Percentiles rank a stretch among this genome's conserved stretches.
Conservation (phyloP, 2,113 vertebrate species). For the Dendropsophus ebraccatus region DNA sequence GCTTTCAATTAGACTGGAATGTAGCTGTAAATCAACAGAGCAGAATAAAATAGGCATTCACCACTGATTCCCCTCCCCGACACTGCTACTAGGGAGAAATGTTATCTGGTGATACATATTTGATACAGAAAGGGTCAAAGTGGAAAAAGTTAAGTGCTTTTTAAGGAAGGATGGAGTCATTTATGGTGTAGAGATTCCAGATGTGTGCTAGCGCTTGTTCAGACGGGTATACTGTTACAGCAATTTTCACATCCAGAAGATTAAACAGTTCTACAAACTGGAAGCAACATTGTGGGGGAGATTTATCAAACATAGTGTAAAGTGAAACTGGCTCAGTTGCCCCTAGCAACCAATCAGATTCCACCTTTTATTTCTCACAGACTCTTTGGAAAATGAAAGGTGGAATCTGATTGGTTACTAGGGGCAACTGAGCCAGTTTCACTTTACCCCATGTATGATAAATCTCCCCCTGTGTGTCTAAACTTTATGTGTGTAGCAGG, state of each 20-base stretch:
- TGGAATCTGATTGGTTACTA: too few relatives aligned
- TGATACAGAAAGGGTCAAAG: constrained; percentile 38
- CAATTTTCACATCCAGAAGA: neutral
- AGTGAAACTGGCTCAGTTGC: too few relatives aligned
- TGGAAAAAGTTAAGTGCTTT: neutral
- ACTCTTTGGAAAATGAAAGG: too few relatives aligned
- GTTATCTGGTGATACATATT: constrained; percentile 18
- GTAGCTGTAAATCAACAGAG: constrained; percentile 19
- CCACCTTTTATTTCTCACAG: too few relatives aligned
- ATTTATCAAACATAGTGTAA: too few relatives aligned
- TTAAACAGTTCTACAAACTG: neutral
- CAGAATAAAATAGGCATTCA: neutral
- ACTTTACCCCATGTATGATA: too few relatives aligned
- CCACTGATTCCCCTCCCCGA: neutral
- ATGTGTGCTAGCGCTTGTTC: constrained; percentile 13
- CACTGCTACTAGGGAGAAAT: neutral
- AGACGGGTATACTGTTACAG: neutral
- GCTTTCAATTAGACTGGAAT: constrained; percentile 38
- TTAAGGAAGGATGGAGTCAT: neutral
- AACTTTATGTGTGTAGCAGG: neutral
- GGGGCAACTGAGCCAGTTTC: too few relatives aligned
- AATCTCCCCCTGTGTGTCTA: too few relatives aligned
- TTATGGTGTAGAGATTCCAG: neutral
- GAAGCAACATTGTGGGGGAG: too few relatives aligned
- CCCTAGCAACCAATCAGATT: too few relatives aligned